Evolutionary conservation across 1,140 invertebrate species (phyloP).

Genomic region (Pseudobourletiella spinata): DNA sequence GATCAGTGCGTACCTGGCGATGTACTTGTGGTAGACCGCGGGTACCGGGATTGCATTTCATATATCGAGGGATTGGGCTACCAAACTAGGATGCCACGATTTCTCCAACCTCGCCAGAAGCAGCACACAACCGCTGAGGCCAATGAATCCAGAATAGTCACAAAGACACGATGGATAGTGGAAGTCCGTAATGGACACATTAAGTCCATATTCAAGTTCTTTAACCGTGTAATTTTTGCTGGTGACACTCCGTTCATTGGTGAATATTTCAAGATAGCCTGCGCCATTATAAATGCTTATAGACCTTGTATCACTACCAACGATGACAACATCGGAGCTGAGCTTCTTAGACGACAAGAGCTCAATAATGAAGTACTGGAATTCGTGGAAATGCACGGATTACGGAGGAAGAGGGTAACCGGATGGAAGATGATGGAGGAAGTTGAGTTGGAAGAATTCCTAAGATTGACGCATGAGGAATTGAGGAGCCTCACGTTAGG

Average conservation of each 20-base stretch:
- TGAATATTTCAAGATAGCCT: conserved; percentile 3
- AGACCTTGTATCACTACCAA: too few relatives aligned
- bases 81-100: neutral
- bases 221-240: conserved; percentile 9
- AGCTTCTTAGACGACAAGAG: too few relatives aligned
- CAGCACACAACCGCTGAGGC: conserved; percentile 5
- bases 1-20: too few relatives aligned
- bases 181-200: conserved; percentile 31
- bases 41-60: conserved; percentile 10
- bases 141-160: conserved; percentile 22
- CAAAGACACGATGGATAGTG: conserved; percentile 31
- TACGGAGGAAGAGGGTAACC: too few relatives aligned
- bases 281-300: conserved; percentile 12
- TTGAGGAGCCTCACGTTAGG: too few relatives aligned
- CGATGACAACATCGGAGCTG: too few relatives aligned
- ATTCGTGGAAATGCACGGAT: too few relatives aligned
- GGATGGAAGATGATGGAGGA: too few relatives aligned
- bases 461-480: too few relatives aligned
- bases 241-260: conserved; percentile 8
- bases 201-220: conserved; percentile 28
- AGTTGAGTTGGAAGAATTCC: too few relatives aligned
- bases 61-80: neutral
- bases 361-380: too few relatives aligned
- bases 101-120: neutral
- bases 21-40: conserved; percentile 13